Conservation (phyloP, 1,140 invertebrate genomes). For the Tetramorium simillimum region DNA sequence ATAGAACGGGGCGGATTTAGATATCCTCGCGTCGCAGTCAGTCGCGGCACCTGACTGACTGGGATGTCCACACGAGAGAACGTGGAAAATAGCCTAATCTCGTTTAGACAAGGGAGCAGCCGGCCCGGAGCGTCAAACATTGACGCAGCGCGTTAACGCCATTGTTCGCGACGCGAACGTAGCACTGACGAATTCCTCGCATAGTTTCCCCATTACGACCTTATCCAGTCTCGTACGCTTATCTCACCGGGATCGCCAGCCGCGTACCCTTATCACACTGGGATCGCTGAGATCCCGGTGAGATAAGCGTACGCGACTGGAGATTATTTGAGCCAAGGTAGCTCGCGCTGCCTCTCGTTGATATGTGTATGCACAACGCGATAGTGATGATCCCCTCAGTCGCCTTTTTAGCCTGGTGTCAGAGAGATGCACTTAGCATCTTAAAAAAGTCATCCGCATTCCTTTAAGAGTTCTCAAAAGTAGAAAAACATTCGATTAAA, state of each 20-base stretch:
- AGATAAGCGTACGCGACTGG: too few relatives aligned
- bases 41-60: conserved; percentile 73
- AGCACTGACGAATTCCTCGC: not conserved
- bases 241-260: not conserved
- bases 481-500: not conserved
- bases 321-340: conserved; percentile 19
- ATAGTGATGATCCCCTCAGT: not conserved
- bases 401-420: not conserved
- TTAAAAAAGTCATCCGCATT: not conserved
- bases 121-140: conserved; percentile 57
- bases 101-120: conserved; percentile 46
- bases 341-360: not conserved
- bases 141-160: conserved; percentile 45
- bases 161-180: conserved; percentile 5
- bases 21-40: conserved; percentile 64
- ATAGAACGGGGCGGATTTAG: conserved; percentile 77
- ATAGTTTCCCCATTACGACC: conserved; percentile 6
- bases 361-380: not conserved
- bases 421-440: not conserved
- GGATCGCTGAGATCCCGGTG: too few relatives aligned
- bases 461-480: not conserved
- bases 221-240: not conserved
- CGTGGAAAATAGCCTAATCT: conserved; percentile 76
- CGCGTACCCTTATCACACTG: too few relatives aligned
- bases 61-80: conserved; percentile 43